Conservation (phyloP, 2,113 vertebrate genomes). For the Sinocyclocheilus grahami region DNA sequence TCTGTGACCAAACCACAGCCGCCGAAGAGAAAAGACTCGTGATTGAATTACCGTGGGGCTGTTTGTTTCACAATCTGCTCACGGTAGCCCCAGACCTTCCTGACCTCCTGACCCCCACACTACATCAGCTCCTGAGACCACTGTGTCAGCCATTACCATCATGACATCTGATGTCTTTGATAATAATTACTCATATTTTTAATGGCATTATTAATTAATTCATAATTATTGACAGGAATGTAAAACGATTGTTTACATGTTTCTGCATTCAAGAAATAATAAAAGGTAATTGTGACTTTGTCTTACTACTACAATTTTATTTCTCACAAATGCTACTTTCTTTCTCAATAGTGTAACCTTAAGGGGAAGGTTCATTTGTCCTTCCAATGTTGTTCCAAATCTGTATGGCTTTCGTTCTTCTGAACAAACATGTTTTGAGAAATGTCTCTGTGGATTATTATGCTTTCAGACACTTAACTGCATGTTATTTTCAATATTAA, state of each 20-base stretch:
- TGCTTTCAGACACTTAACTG: background rate
- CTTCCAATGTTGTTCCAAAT: background rate
- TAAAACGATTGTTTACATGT: background rate
- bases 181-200: background rate
- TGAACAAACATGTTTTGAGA: background rate
- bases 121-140: background rate
- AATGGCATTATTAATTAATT: background rate
- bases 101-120: conserved; percentile 18
- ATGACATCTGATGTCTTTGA: background rate
- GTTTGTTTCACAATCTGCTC: conserved; percentile 26
- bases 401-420: too few species aligned
- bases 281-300: too few species aligned
- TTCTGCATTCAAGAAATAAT: background rate
- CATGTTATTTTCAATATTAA: background rate
- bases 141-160: background rate
- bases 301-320: too few species aligned
- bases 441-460: background rate
- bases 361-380: background rate
- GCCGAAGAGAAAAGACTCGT: background rate
- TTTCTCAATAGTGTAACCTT: too few species aligned
- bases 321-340: too few species aligned
- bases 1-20: conserved; percentile 18
- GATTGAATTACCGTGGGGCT: conserved; percentile 3
- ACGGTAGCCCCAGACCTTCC: background rate
- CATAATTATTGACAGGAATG: background rate